Evolutionary conservation across 2,797 vertebrate genomes (phyloP), one percentile per base, ranked within the genome.

Genomic region (Scolopax bukidnonensis): DNA sequence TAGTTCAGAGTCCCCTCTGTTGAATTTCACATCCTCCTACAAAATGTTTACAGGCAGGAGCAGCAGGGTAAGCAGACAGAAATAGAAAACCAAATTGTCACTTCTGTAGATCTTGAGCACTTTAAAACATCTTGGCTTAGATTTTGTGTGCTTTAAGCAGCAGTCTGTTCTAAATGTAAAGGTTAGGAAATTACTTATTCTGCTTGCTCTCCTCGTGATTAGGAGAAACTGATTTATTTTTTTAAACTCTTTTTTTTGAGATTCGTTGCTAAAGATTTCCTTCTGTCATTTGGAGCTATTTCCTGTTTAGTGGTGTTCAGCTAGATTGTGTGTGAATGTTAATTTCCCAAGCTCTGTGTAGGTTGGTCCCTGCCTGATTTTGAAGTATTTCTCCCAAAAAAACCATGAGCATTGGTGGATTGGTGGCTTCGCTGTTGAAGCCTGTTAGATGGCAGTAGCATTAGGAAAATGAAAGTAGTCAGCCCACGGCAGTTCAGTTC

Each of bases 71-170:
- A 90, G 79, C 94, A 87, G 95, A 94, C 95, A 96, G 91, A 95
- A 97, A 95, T 96, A 97, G 95, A 96, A 94, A 97, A 81, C 53
- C 88, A 79, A 76, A 92, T 92, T 93, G 92, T 92, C 89, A 78
- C 71, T 89, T 94, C 82, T 74, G 67, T 76, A 87, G 84, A 73
- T 90, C 48, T 81, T 71, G 57, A 93, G 41, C 25, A 10, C 36
- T 93, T 78, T 56, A 74, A 94, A 79, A 69, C 18, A 3, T 77
- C 38, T 92, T 91, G 87, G 81, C 89, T 96, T 83, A 71, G 78
- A 57, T 95, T 92, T 94, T 75, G n/a, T 79, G 12, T 85, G 47
- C 79, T 91, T 93, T 56, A 92, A 91, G 85, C 79, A 88, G 65
- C 41, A 81, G n/a, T 48, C 84, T 92, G 41, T 80, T 93, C 75